Percentiles rank a stretch among this genome's conserved stretches.
Conservation (phyloP, 2,113 vertebrate genomes). For the Noturus placidus region DNA sequence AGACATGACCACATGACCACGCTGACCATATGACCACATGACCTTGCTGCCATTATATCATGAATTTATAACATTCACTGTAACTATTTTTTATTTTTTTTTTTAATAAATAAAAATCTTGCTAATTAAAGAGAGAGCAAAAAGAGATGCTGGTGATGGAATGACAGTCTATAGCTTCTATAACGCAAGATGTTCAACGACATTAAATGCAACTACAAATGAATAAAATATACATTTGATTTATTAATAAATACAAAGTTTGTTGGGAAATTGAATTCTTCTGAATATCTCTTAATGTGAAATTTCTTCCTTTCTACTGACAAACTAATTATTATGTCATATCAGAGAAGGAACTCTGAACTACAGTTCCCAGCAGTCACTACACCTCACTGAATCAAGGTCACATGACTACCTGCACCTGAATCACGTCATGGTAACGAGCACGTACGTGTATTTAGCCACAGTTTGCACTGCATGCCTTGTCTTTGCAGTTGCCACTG, state of each 20-base stretch:
- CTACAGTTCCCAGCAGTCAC: too few relatives aligned
- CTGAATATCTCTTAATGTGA: background rate
- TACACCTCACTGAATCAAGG: too few relatives aligned
- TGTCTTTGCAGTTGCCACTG: too few relatives aligned
- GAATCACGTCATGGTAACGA: too few relatives aligned
- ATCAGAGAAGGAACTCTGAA: too few relatives aligned
- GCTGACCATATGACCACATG: too few relatives aligned
- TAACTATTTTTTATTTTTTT: background rate
- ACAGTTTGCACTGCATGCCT: too few relatives aligned
- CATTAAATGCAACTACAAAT: background rate
- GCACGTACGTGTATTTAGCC: too few relatives aligned
- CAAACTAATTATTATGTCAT: background rate
- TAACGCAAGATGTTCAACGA: background rate
- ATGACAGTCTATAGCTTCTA: background rate
- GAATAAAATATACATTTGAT: background rate
- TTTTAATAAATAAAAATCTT: too few relatives aligned
- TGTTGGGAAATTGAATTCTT: background rate
- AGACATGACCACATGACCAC: background rate
- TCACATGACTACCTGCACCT: too few relatives aligned
- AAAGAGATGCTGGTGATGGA: too few relatives aligned
- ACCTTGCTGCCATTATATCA: background rate
- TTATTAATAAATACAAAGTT: background rate
- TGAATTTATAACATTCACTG: background rate
- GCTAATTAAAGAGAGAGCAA: background rate
- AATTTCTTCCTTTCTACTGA: background rate